Evolutionary conservation across 2,888 invertebrate genomes (phyloP), one percentile per base, ranked within the genome.

Genomic region (Ernsta delagoae): DNA sequence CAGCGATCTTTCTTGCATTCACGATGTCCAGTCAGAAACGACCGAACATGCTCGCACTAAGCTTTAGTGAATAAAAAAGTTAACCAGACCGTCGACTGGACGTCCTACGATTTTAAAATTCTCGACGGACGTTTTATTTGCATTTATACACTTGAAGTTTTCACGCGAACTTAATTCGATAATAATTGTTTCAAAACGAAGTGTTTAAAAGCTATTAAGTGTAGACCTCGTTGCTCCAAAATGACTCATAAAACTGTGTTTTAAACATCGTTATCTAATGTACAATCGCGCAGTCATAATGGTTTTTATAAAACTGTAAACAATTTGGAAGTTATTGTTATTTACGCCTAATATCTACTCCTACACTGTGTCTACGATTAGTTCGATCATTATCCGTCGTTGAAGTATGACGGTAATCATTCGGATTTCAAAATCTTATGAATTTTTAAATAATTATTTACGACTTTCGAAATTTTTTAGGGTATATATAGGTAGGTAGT

Each of bases 151-250:
- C 61, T 67, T 60, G 54, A 66, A 66, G 43, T 66, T 54, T 61
- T 61, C 67, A 67, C 61, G 67, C 60, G 67, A 67, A 67, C 61
- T 67, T 67, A 67, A 67, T 67, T 67, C 67, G 56, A 67, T 56
- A 67, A 61, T 67, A 67, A 67, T 67, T 67, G 67, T 67, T 67
- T 67, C 61, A 56, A 61, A 67, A 61, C 61, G 61, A 67, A 56
- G 67, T 67, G 56, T 67, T 67, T 54, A 67, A 67, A 67, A 60
- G 66, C 54, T 60, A 66, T 60, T 66, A 60, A 67, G 54, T 67
- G 67, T 66, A 61, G 45, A 61, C 54, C 61, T 61, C 61, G 39
- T 45, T 61, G 7, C 16, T 43, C 60, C 16, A 34, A 56, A n/a
- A 7, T 4, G 45, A 34, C 5, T 61, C 61, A 43, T 66, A 39